Base-by-base conservation (phyloP, 2,797 vertebrate genomes). In the Schizopygopsis pylzovi region DNA sequence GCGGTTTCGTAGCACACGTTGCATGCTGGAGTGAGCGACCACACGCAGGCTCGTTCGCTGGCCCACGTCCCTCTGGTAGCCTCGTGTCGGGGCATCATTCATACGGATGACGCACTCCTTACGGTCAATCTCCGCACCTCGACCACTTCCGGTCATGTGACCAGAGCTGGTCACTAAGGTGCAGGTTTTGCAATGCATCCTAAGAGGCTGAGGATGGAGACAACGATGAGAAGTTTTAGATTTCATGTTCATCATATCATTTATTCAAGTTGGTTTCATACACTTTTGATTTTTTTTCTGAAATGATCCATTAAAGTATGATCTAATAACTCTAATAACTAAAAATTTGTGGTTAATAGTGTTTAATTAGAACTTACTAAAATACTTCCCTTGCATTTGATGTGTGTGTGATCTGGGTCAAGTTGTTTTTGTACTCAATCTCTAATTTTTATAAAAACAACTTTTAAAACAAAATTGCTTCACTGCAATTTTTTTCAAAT, bases 1-100 rank as follows among this genome's bases (percentile, higher is more conserved):
- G 87, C 97, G 97, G 45, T 96, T 97, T 20, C 96, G 93, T 81
- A 98, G 90, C 37, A 99, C 98, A 56, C 98, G 93, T 94, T 99
- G 98, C 89, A 99, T 97, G 91, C 98, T 99, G 93, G 98, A 99
- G 90, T 99, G 98, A 0, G 98, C 98, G 0, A 99, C 96, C 92
- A 99, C 98, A 0, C 98, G 95, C 39, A 99, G 95, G 86, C 96
- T 97, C 0, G 98, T 99, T 87, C 95, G 97, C 52, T 93, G 96
- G 45, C 98, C 98, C 1, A 98, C 98, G 4, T 99, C 98, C 0
- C 4, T 89, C 2, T 93, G 94, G 0, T 95, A 98, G 8, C 95
- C 95, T 0, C 94, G 93, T 0, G 96, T 97, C 6, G 98, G 98
- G 0, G 98, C 98, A 0, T 99, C 98, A 4, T 99, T 99, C 98